Evolutionary conservation across 1,140 invertebrate genomes (phyloP).

Genomic region (Dysdera silvatica): DNA sequence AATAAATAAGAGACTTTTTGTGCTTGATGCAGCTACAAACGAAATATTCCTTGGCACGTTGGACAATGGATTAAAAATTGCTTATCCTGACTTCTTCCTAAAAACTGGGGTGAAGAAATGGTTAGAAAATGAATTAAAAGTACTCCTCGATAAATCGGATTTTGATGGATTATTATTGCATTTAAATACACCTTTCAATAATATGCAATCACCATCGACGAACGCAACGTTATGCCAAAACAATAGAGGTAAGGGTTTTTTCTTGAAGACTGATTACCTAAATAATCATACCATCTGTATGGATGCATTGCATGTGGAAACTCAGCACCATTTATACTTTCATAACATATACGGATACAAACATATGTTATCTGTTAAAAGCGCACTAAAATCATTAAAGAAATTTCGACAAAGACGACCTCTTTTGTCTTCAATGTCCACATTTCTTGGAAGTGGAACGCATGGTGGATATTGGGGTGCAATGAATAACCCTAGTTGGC

Average conservation of each 20-base stretch:
- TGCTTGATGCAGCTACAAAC: constrained; percentile 34
- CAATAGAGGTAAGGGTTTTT: constrained; percentile 53
- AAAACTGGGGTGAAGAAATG: constrained; percentile 65
- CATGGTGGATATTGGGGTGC: constrained; percentile 24
- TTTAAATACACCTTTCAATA: constrained; percentile 33
- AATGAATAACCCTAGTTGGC: constrained; percentile 15
- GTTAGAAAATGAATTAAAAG: too few species aligned
- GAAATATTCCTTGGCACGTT: constrained; percentile 16
- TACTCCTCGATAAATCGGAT: too few species aligned
- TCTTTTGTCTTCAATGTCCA: constrained; percentile 11
- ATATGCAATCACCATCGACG: constrained; percentile 13
- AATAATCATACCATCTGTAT: constrained; percentile 71
- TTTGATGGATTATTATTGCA: constrained; percentile 75
- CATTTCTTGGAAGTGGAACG: constrained; percentile 20
- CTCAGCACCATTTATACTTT: constrained; percentile 58
- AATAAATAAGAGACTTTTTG: constrained; percentile 33
- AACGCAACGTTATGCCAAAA: constrained; percentile 51
- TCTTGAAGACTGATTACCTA: constrained; percentile 52
- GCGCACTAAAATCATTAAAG: not conserved
- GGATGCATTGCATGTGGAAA: constrained; percentile 58
- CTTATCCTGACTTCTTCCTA: constrained; percentile 80
- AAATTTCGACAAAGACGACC: constrained; percentile 1
- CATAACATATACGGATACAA: constrained; percentile 72
- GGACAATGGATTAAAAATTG: constrained; percentile 40
- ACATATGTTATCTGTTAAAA: not conserved